Base-by-base conservation (phyloP, 1,140 invertebrate species). In the Drosophila santomea region DNA sequence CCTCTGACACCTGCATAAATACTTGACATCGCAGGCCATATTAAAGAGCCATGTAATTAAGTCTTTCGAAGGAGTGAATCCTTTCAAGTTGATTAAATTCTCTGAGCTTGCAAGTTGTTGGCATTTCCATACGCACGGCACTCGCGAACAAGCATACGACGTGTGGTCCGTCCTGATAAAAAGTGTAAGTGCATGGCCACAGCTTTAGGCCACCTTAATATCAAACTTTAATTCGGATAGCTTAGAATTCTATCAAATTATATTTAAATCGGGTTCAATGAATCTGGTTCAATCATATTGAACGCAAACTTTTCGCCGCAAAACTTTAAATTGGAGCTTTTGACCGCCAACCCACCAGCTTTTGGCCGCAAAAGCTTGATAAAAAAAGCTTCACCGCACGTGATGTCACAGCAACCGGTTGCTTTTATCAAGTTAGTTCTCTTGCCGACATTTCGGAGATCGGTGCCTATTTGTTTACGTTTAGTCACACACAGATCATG, bases 351-450 rank as follows among this genome's bases (percentile, higher is more conserved):
- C 12, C 11, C 2, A 2, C 11, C 15, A 48, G 35, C 25, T 41
- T 41, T 74, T 60, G 39, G 4, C 10, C 20, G 43, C 11, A 14
- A 72, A 88, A 82, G 79, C 79, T 82, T 57, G 41, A 32, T 35
- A 50, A 38, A 32, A 8, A 61, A 81, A 80, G 78, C 73, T 80
- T 28, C 10, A 2, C 36, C 41, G 25, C 83, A 88, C 83, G 83
- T 86, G 79, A 86, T 47, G 59, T 47, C 41, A 54, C 64, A 55
- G 58, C 20, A 45, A 68, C 25, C 62, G 44, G 59, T 17, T 20
- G 20, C 20, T 20, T 1, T 1, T 67, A 68, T 4, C 1, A 8
- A 23, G 36, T 28, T n/a, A 54, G 28, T 68, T 45, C 17, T 12
- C 47, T 39, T 23, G 47, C 36, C 25, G 17, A 14, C 35, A 57